These are phyloP conservation scores for Apolygus lucorum DNA, from an alignment of 1,140 invertebrate genomes.

Conservation along the genomic window DNA sequence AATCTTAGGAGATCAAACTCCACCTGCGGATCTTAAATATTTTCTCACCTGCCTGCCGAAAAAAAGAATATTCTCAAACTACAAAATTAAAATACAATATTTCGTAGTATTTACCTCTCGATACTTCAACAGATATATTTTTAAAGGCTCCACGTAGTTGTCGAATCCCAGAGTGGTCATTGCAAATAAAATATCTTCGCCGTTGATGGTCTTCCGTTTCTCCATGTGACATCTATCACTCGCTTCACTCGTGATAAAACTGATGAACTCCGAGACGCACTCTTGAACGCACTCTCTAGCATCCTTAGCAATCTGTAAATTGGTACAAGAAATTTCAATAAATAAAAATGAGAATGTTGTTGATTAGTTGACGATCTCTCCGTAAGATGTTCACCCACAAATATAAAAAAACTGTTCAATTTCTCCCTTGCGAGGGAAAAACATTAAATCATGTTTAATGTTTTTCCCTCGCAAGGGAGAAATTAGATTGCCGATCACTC, in stretches of 20 bases:
- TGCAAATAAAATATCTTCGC: slow-evolving; percentile 94
- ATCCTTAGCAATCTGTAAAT: slow-evolving; percentile 88
- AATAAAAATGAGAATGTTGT: neutral
- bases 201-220: slow-evolving; percentile 98
- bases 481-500: too few relatives aligned
- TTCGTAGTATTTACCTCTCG: slow-evolving; percentile 74
- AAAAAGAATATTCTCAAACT: too few relatives aligned
- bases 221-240: slow-evolving; percentile 94
- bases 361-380: too few relatives aligned
- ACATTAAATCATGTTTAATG: too few relatives aligned
- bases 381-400: too few relatives aligned
- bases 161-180: slow-evolving; percentile 97
- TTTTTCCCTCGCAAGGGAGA: too few relatives aligned
- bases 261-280: slow-evolving; percentile 99
- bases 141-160: slow-evolving; percentile 95
- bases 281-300: slow-evolving; percentile 99
- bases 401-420: neutral
- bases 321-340: neutral
- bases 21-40: too few relatives aligned
- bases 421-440: neutral
- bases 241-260: slow-evolving; percentile 97
- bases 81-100: too few relatives aligned
- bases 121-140: slow-evolving; percentile 94
- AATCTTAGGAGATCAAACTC: too few relatives aligned
- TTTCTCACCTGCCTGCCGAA: too few relatives aligned